A percentile compares a stretch with the other conserved stretches of the same genome.
These are phyloP conservation scores for Psococerastis gibbosa DNA, from an alignment of 2,888 invertebrate species.

Conservation along the genomic window DNA sequence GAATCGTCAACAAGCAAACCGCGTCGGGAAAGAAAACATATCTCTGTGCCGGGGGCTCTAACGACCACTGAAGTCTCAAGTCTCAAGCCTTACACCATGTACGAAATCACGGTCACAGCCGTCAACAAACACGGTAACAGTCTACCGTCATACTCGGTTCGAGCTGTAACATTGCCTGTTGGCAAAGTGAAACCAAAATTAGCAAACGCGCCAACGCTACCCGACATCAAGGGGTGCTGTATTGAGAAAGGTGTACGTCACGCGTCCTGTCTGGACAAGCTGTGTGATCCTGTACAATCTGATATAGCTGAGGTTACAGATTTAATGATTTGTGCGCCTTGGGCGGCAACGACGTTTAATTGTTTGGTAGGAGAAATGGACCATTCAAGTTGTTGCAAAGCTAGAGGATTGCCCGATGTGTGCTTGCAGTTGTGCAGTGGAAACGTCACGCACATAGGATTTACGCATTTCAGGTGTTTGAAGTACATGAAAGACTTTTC, in stretches of 20 bases:
- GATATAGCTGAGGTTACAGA: slow-evolving; percentile 48
- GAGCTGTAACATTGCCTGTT: slow-evolving; percentile 50
- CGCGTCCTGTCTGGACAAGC: slow-evolving; percentile 52
- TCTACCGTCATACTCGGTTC: slow-evolving; percentile 50
- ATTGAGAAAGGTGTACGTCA: slow-evolving; percentile 50
- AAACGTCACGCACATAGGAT: slow-evolving; percentile 57
- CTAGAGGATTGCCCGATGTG: slow-evolving; percentile 50
- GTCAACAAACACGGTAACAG: slow-evolving; percentile 56
- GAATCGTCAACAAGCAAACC: slow-evolving; percentile 9
- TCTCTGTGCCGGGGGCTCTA: slow-evolving; percentile 37
- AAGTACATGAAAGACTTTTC: slow-evolving; percentile 65
- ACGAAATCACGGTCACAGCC: slow-evolving; percentile 55
- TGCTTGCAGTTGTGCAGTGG: slow-evolving; percentile 64
- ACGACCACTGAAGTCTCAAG: slow-evolving; percentile 39
- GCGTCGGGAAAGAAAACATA: slow-evolving; percentile 20
- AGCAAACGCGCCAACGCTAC: slow-evolving; percentile 44
- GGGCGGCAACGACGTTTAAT: slow-evolving; percentile 62
- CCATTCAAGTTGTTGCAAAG: slow-evolving; percentile 61
- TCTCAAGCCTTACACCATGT: slow-evolving; percentile 62
- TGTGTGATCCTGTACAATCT: slow-evolving; percentile 51
- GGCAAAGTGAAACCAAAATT: slow-evolving; percentile 38
- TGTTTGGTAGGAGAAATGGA: slow-evolving; percentile 64
- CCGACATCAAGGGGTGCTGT: slow-evolving; percentile 58
- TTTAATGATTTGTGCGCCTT: slow-evolving; percentile 76
- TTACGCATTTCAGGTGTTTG: slow-evolving; percentile 69